These are phyloP conservation scores for Sphyrna mokarran DNA, from an alignment of 2,113 vertebrate species.

Conservation along the genomic window DNA sequence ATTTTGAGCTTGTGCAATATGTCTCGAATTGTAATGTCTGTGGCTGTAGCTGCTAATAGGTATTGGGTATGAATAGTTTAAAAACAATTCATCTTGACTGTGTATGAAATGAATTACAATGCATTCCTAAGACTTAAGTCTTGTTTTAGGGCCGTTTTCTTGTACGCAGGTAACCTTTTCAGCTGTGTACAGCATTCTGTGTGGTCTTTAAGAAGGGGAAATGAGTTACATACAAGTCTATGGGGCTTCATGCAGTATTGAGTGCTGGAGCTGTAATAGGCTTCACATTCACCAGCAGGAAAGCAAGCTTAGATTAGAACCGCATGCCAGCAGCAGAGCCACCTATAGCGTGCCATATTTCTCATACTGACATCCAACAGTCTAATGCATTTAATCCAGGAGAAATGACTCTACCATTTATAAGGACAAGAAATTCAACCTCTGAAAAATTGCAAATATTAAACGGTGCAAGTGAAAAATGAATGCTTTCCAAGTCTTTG, in stretches of 20 bases:
- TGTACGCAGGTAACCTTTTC: constrained; percentile 38
- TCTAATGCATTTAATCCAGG: constrained; percentile 44
- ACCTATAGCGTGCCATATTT: constrained; percentile 41
- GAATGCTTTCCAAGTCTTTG: constrained; percentile 45
- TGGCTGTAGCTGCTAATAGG: constrained; percentile 27
- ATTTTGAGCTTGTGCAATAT: neutral
- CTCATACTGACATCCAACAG: constrained; percentile 49
- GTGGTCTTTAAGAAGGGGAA: constrained; percentile 41
- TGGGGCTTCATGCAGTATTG: constrained; percentile 40
- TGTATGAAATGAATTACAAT: constrained; percentile 33
- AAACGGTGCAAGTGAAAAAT: neutral
- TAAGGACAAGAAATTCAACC: constrained; percentile 38
- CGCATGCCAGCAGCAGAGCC: constrained; percentile 40
- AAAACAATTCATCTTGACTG: constrained; percentile 3
- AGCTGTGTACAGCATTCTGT: constrained; percentile 39
- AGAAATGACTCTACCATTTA: constrained; percentile 45
- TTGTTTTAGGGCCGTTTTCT: constrained; percentile 32
- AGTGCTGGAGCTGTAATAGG: constrained; percentile 30
- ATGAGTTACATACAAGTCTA: constrained; percentile 32
- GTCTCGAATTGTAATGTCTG: neutral
- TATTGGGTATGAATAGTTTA: constrained; percentile 34
- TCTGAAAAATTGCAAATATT: constrained; percentile 8
- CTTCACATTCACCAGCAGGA: constrained; percentile 37
- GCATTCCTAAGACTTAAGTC: constrained; percentile 39
- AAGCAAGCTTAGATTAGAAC: constrained; percentile 39